Evolutionary conservation across 1,140 invertebrate species (phyloP), one percentile per base, ranked within the genome.

Genomic region (Camponotus vicinus): DNA sequence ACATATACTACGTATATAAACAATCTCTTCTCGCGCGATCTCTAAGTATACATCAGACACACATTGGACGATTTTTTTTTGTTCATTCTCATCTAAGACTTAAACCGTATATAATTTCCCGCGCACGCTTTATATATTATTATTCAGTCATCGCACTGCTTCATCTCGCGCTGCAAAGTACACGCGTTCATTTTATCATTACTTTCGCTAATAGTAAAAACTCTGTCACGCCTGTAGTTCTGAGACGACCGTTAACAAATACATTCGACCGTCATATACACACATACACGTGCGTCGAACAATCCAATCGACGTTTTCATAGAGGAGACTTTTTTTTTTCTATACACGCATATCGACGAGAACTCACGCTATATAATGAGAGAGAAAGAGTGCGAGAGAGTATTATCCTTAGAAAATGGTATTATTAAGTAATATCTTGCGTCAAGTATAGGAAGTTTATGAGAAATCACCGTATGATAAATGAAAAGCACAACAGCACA

Each of bases 211-310:
- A 34, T 86, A 52, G 11, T 86, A 78, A 64, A 75, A 90, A 91
- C 91, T 92, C 89, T 87, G 49, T 52, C 89, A 86, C 88, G 88
- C 92, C 91, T 93, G 91, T 92, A 94, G 92, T 94, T 94, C 89
- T 92, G 88, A 94, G 93, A 94, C 93, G 92, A 94, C 92, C 92
- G 87, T 94, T 94, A 94, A 94, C 93, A 94, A 94, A 91, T 92
- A 92, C 93, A 94, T 93, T 93, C 93, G 92, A 93, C 92, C 93
- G 92, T 90, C 92, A 93, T 93, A 93, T 93, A 92, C 92, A 93
- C 90, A 73, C 70, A 52, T 52, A 93, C 92, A 93, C 86, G 89
- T 89, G 86, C 89, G 88, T 91, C 89, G 92, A 93, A 91, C 90
- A 93, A 93, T 94, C 92, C 92, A 93, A 92, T 93, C 90, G 91